phyloP scores from a whole-genome alignment of 1,140 invertebrate genomes.

The Helicoverpa zea region DNA sequence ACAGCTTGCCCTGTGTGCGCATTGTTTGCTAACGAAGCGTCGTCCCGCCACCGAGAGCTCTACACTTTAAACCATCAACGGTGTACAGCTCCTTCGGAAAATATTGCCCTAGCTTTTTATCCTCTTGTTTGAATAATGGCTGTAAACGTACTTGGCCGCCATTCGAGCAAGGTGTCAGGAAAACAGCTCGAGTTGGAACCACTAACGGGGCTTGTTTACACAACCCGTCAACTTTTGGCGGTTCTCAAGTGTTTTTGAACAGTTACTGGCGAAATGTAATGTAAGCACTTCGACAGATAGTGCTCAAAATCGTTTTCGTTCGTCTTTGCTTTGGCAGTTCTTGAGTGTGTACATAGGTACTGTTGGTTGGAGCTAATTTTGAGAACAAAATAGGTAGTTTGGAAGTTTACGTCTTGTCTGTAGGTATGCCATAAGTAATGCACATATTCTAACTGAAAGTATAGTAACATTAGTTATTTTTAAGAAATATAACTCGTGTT shows the following conservation, averaged over 20 bases:
- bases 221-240: slow-evolving; percentile 80
- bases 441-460: too few species aligned
- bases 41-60: slow-evolving; percentile 76
- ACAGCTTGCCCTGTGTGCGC: slow-evolving; percentile 59
- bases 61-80: slow-evolving; percentile 85
- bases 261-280: slow-evolving; percentile 78
- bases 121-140: slow-evolving; percentile 86
- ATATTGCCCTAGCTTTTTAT: slow-evolving; percentile 85
- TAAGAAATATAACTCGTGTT: too few species aligned
- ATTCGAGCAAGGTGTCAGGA: slow-evolving; percentile 83
- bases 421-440: too few species aligned
- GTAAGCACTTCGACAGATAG: slow-evolving; percentile 74
- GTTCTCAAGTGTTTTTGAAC: slow-evolving; percentile 79
- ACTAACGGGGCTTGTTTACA: slow-evolving; percentile 83
- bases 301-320: slow-evolving; percentile 41
- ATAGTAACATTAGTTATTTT: too few species aligned
- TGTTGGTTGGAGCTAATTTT: slow-evolving; percentile 1
- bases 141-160: slow-evolving; percentile 81
- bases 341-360: slow-evolving; percentile 6
- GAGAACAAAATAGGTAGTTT: too few species aligned
- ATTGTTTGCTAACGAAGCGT: slow-evolving; percentile 86
- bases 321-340: slow-evolving; percentile 36
- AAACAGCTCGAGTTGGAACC: slow-evolving; percentile 80
- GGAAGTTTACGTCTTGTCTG: neutral
- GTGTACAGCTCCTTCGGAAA: slow-evolving; percentile 81